Percentiles rank a stretch among this genome's conserved stretches.
Evolutionary conservation across 2,113 vertebrate genomes (phyloP).

Genomic region (Lonchura striata): DNA sequence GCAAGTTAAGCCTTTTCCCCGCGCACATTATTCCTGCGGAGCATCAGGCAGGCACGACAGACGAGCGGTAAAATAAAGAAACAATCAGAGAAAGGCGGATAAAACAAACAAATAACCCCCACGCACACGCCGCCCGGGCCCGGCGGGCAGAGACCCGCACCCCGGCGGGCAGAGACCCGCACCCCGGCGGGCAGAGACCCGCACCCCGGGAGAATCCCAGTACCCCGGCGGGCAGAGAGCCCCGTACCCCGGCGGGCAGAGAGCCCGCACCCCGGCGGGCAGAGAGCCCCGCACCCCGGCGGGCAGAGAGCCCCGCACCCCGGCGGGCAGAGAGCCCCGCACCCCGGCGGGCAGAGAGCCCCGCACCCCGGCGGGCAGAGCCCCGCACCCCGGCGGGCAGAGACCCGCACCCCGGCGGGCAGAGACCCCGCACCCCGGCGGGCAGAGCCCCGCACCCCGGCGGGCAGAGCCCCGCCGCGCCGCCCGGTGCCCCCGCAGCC

Average conservation of each 20-base stretch:
- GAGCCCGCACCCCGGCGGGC: neutral
- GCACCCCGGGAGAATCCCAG: too few species aligned
- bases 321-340: too few species aligned
- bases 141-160: neutral
- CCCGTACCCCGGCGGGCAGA: too few species aligned
- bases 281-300: neutral
- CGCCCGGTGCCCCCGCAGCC: neutral
- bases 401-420: too few species aligned
- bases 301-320: too few species aligned
- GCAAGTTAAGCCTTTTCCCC: neutral
- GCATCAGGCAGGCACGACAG: neutral
- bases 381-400: too few species aligned
- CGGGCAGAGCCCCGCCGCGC: too few species aligned
- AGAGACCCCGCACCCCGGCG: too few species aligned
- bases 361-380: too few species aligned
- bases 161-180: too few species aligned
- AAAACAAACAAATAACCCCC: neutral
- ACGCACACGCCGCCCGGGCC: neutral
- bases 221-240: too few species aligned
- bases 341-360: neutral
- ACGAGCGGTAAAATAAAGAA: neutral
- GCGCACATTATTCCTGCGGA: fast-evolving
- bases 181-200: too few species aligned
- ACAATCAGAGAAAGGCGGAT: neutral
- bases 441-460: neutral